Evolutionary conservation across 2,797 vertebrate genomes (phyloP).

Genomic region (Setipinna tenuifilis): DNA sequence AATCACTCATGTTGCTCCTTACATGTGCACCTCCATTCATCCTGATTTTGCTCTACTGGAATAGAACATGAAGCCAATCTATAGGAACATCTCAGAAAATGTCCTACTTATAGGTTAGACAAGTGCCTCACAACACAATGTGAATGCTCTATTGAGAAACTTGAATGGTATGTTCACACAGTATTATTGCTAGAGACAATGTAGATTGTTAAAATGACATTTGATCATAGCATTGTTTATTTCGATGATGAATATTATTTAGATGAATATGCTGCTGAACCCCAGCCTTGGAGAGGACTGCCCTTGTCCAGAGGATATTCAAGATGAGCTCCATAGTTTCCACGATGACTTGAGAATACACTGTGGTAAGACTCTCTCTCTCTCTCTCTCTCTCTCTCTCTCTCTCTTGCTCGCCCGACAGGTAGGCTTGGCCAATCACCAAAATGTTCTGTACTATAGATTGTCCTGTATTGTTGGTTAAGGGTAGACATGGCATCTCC

Average conservation of each 20-base stretch:
- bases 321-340: slow-evolving; percentile 89
- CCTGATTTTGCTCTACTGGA: neutral
- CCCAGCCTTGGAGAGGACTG: slow-evolving; percentile 94
- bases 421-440: no score
- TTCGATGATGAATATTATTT: neutral
- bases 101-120: neutral
- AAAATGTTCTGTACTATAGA: no score
- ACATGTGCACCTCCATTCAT: neutral
- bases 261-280: slow-evolving; percentile 99
- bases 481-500: no score
- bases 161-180: neutral
- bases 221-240: neutral
- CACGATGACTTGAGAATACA: slow-evolving; percentile 93
- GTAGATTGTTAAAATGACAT: neutral
- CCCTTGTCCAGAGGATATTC: slow-evolving; percentile 93
- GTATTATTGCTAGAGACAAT: neutral
- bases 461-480: no score
- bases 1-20: neutral
- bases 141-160: neutral
- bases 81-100: neutral
- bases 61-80: no score
- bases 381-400: no score
- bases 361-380: slow-evolving; percentile 81
- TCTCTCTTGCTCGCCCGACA: no score
- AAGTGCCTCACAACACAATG: neutral